Conservation (phyloP, 2,113 vertebrate species). For the Brienomyrus brachyistius region DNA sequence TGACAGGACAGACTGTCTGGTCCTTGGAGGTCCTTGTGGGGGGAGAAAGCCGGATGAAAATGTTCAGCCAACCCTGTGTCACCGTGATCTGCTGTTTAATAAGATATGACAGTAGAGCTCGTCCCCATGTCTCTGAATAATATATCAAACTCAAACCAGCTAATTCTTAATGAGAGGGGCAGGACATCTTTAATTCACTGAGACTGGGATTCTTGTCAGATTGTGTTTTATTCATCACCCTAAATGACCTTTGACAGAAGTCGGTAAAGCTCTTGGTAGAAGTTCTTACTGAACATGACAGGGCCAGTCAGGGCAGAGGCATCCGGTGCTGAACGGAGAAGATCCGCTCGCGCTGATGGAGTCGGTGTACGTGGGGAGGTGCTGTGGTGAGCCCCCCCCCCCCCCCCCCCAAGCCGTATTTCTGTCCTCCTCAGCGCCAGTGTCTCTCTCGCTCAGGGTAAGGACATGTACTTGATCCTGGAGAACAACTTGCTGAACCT, state of each 20-base stretch:
- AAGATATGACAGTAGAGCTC: conserved; percentile 40
- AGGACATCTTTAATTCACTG: not conserved
- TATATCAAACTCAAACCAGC: not conserved
- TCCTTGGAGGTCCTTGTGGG: not conserved
- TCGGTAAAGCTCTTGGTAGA: not conserved
- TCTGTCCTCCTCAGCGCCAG: not conserved
- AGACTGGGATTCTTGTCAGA: not conserved
- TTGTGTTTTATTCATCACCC: not conserved
- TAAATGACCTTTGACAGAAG: not conserved
- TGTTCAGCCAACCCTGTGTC: not conserved
- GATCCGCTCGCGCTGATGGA: not conserved
- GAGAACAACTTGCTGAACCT: conserved; percentile 93
- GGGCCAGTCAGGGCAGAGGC: not conserved
- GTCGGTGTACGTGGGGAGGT: not conserved
- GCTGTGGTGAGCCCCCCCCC: not conserved
- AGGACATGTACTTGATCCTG: conserved; percentile 93
- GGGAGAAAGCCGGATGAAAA: not conserved
- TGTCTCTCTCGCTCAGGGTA: conserved; percentile 67
- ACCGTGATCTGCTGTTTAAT: conserved; percentile 31
- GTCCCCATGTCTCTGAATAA: conserved; percentile 27
- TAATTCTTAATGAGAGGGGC: not conserved
- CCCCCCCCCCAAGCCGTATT: not conserved
- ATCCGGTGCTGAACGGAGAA: not conserved
- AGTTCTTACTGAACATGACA: not conserved
- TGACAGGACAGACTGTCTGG: not conserved